These are phyloP conservation scores for Synanceia verrucosa DNA, from an alignment of 2,797 vertebrate genomes.

Conservation along the genomic window DNA sequence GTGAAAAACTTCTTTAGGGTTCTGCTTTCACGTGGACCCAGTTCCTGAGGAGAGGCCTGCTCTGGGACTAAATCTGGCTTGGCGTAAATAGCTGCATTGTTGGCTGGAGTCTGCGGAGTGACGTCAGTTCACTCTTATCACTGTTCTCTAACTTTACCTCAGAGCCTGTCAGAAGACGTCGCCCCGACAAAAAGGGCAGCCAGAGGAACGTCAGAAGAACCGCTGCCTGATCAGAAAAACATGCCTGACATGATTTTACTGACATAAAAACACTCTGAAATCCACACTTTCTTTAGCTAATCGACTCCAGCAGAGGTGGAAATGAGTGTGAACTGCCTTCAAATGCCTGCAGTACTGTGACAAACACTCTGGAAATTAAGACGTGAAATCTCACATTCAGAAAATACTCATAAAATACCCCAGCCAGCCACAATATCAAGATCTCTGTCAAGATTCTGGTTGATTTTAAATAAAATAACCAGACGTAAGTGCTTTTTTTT, in stretches of 20 bases:
- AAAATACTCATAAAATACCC: too few relatives aligned
- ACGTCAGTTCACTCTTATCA: constrained; percentile 73
- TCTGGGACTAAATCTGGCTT: constrained; percentile 63
- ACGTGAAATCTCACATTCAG: neutral
- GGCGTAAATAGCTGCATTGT: constrained; percentile 74
- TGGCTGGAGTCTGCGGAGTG: constrained; percentile 61
- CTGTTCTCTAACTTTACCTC: constrained; percentile 62
- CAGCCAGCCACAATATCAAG: too few relatives aligned
- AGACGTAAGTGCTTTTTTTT: neutral
- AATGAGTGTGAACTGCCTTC: neutral
- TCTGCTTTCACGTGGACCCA: constrained; percentile 47
- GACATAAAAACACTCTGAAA: too few relatives aligned
- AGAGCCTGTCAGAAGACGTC: constrained; percentile 39
- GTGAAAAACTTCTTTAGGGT: constrained; percentile 38
- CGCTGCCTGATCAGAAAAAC: constrained; percentile 30
- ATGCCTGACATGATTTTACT: too few relatives aligned
- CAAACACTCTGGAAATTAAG: too few relatives aligned
- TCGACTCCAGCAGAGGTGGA: neutral
- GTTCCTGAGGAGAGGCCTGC: constrained; percentile 56
- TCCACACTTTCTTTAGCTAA: too few relatives aligned
- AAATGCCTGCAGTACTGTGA: neutral
- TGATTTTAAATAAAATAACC: neutral
- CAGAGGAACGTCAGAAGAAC: too few relatives aligned
- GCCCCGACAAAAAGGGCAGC: constrained; percentile 12
- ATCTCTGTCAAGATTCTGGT: neutral